Evolutionary conservation across 2,797 vertebrate species (phyloP).

Genomic region (Tokudaia muenninki): DNA sequence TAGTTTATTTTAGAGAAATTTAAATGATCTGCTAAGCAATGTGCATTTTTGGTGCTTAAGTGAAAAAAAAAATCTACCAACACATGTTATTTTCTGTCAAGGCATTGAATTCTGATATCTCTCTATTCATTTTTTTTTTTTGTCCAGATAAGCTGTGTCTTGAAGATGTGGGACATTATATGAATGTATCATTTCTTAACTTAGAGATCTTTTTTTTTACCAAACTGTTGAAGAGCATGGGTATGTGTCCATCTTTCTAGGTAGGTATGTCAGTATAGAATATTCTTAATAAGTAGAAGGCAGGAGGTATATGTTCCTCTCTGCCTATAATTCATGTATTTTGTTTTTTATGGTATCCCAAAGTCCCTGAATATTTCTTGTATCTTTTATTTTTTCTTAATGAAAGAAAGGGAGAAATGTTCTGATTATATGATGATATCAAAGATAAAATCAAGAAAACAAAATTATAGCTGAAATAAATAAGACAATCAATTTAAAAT

Average conservation of each 20-base stretch:
- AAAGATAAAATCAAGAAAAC: background rate
- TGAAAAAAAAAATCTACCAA: background rate
- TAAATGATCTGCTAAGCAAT: background rate
- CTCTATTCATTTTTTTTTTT: background rate
- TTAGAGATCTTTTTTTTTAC: background rate
- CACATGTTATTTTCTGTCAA: background rate
- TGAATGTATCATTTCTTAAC: background rate
- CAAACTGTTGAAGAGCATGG: background rate
- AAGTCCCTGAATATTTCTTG: background rate
- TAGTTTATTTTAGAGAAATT: background rate
- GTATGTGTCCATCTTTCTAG: too few relatives aligned
- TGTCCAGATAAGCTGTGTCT: background rate
- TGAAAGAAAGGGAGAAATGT: background rate
- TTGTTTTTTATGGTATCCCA: background rate
- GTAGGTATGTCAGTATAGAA: too few relatives aligned
- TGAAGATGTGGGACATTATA: background rate
- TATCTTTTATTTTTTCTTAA: background rate
- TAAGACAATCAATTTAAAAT: background rate
- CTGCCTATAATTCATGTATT: background rate
- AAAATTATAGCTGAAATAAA: background rate
- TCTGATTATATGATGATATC: background rate
- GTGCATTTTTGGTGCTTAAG: background rate
- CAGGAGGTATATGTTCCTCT: background rate
- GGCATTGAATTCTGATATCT: background rate
- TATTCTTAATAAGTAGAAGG: too few relatives aligned